These are phyloP conservation scores for Nycticorax nycticorax DNA, from an alignment of 2,113 vertebrate species.

Conservation along the genomic window DNA sequence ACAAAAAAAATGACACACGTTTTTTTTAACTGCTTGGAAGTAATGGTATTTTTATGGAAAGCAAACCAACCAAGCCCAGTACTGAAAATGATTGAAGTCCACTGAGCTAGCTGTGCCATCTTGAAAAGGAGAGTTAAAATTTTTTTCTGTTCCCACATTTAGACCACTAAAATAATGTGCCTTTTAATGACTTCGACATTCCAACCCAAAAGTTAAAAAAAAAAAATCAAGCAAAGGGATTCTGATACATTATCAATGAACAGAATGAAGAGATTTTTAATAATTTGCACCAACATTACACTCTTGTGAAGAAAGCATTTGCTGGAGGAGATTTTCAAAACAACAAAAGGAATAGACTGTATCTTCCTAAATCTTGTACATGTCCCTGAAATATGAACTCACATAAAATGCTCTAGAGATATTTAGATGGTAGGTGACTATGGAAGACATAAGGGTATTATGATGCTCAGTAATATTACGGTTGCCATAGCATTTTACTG, in stretches of 20 bases:
- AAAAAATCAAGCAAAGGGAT: not conserved
- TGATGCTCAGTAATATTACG: not conserved
- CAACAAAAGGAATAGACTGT: not conserved
- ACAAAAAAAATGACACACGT: slow-evolving; percentile 59
- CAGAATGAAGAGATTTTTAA: not conserved
- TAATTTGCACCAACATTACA: not conserved
- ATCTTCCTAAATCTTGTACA: not conserved
- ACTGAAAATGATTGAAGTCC: not conserved
- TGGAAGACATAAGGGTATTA: not conserved
- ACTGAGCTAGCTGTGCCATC: not conserved
- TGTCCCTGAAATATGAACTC: not conserved
- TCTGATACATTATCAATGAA: not conserved
- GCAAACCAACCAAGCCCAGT: not conserved
- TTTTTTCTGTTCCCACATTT: not conserved
- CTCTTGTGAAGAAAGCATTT: not conserved
- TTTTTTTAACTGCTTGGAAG: not conserved
- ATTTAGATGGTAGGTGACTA: not conserved
- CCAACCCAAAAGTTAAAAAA: not conserved
- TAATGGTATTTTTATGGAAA: not conserved
- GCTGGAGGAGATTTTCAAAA: not conserved
- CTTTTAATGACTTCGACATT: not conserved
- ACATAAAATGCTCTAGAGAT: not conserved
- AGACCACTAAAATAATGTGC: not conserved
- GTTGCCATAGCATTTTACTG: not conserved
- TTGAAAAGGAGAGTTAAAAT: not conserved